Conservation (phyloP, 2,888 invertebrate genomes). For the Yponomeuta sedellus region DNA sequence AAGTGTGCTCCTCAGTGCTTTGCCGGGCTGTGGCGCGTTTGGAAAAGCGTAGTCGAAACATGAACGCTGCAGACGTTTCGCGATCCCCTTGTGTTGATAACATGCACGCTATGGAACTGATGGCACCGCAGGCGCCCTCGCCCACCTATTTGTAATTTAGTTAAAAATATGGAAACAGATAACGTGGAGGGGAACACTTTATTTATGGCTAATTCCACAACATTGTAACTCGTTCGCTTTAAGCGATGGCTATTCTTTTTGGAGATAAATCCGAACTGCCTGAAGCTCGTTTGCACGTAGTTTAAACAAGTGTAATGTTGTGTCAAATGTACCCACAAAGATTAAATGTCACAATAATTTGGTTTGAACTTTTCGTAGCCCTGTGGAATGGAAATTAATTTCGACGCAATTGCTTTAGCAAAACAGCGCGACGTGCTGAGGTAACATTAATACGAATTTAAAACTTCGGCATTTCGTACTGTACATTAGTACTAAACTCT, state of each 20-base stretch:
- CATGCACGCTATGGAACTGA: slow-evolving; percentile 65
- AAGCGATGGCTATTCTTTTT: slow-evolving; percentile 38
- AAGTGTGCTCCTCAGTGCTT: background rate
- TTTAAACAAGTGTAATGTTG: background rate
- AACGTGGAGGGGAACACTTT: slow-evolving; percentile 41
- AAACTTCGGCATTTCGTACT: background rate
- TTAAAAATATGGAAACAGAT: slow-evolving; percentile 70
- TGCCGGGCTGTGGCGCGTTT: background rate
- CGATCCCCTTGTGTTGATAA: slow-evolving; percentile 68
- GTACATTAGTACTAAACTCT: background rate
- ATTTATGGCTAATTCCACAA: slow-evolving; percentile 51
- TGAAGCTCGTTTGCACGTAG: background rate
- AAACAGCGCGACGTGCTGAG: background rate
- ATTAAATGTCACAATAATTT: background rate
- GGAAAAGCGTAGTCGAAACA: slow-evolving; percentile 29
- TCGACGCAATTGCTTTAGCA: background rate
- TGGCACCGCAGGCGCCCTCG: slow-evolving; percentile 45
- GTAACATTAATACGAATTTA: background rate
- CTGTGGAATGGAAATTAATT: background rate
- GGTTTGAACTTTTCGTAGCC: background rate
- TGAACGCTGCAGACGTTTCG: slow-evolving; percentile 45
- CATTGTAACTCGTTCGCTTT: slow-evolving; percentile 16
- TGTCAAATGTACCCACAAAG: background rate
- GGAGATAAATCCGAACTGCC: background rate
- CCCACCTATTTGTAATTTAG: slow-evolving; percentile 69